phyloP scores from a whole-genome alignment of 2,888 invertebrate species.

The Tetragnatha montana region DNA sequence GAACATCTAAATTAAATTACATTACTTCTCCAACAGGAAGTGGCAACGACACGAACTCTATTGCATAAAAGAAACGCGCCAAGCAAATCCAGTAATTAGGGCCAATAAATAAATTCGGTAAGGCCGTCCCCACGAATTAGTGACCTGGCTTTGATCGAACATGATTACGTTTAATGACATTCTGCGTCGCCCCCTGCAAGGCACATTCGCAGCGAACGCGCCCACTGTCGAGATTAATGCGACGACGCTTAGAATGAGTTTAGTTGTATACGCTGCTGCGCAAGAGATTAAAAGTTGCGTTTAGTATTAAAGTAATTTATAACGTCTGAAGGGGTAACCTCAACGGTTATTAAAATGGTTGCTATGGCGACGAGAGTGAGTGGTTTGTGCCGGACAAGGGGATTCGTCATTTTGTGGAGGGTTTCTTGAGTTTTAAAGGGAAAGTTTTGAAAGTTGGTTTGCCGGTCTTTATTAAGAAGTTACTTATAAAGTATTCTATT shows the following conservation, averaged over 20 bases:
- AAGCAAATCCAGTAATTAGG: constrained; percentile 38
- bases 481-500: background rate
- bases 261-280: constrained; percentile 32
- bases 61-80: background rate
- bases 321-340: constrained; percentile 17
- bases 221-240: constrained; percentile 33
- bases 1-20: background rate
- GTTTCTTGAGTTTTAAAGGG: background rate
- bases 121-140: constrained; percentile 30
- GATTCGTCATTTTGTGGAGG: background rate
- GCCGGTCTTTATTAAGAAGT: background rate
- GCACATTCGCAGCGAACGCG: constrained; percentile 8
- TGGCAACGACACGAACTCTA: background rate
- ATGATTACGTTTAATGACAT: constrained; percentile 50
- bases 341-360: constrained; percentile 47
- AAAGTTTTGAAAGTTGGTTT: background rate
- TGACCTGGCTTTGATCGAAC: constrained; percentile 28
- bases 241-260: constrained; percentile 32
- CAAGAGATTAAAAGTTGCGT: constrained; percentile 48
- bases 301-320: constrained; percentile 59
- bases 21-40: background rate
- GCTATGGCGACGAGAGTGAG: constrained; percentile 22
- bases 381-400: background rate
- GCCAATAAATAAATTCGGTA: constrained; percentile 37
- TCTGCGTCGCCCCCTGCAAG: background rate